Base-by-base conservation (phyloP, 2,888 invertebrate genomes). In the Nomada lathburiana region DNA sequence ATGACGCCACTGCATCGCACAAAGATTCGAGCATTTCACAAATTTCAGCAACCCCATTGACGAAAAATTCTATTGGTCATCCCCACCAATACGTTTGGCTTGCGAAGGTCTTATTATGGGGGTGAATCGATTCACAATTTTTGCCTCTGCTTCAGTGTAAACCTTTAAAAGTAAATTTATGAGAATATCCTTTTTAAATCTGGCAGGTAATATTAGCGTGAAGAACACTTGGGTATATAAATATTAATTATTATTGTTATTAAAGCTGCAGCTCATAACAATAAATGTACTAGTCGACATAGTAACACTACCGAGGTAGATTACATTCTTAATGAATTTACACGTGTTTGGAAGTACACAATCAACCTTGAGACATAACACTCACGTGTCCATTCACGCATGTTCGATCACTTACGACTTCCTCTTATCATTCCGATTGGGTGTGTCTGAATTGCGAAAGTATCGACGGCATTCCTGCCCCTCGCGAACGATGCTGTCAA, bases 1-100 rank as follows among this genome's bases (percentile, higher is more conserved):
- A 92, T 93, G 94, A 89, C 93, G 93, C 93, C 91, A 93, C 92
- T 77, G 83, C 80, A 84, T 71, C 73, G 16, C 74, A 52, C 13
- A 47, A 18, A 29, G 75, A 60, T 75, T 68, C 59, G 3, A 42
- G 69, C 36, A 36, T 52, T 53, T n/a, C 26, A 13, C n/a, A 26
- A 59, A 57, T 63, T 65, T 9, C 16, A 18, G 13, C 55, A 10
- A 67, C 23, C 55, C 55, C 16, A 0, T 7, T 2, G n/a, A 2
- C 44, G 16, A 29, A 9, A 18, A 18, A 44, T n/a, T 10, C 10
- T 2, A 13, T 2, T 18, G 60, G 60, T 23, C n/a, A n/a, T 42
- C n/a, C 42, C 36, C 42, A n/a, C 42, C 59, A 7, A n/a, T 42
- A 36, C 18, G 7, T 26, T 59, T 10, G 16, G 29, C 9, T 29